A percentile compares a stretch with the other conserved stretches of the same genome.
Conservation (phyloP, 2,888 invertebrate species). For the Campoplex nolae region DNA sequence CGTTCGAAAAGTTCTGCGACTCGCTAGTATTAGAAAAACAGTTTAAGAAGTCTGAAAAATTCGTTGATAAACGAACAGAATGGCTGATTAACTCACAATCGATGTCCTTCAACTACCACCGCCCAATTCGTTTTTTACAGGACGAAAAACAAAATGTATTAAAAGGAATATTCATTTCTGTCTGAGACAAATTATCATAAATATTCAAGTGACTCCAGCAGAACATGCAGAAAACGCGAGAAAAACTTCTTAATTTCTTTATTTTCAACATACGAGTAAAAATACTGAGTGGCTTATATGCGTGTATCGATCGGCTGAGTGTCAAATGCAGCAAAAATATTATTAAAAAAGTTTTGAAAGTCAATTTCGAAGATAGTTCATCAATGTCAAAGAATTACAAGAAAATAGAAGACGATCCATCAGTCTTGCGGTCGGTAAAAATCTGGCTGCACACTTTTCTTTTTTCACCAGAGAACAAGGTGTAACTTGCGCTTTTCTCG, state of each 20-base stretch:
- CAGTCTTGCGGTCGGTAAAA: too few species aligned
- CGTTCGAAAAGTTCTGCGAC: not conserved
- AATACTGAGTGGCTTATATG: not conserved
- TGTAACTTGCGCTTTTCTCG: too few species aligned
- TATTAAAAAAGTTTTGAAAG: not conserved
- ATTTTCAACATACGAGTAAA: too few species aligned
- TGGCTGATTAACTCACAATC: constrained; percentile 12
- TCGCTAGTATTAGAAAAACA: constrained; percentile 13
- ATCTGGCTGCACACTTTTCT: too few species aligned
- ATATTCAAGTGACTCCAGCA: not conserved
- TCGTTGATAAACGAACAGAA: not conserved
- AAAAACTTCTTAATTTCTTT: not conserved
- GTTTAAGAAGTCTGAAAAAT: not conserved
- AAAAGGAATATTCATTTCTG: not conserved
- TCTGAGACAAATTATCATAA: not conserved
- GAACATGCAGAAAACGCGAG: not conserved
- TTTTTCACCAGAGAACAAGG: too few species aligned
- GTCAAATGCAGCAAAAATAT: not conserved
- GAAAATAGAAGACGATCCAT: too few species aligned
- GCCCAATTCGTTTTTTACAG: not conserved
- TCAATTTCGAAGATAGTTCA: not conserved
- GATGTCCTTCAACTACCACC: not conserved
- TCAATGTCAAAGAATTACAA: not conserved
- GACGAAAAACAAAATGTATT: not conserved
- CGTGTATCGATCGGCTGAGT: not conserved